phyloP scores from a whole-genome alignment of 2,888 invertebrate genomes.

The Meloe dianella region DNA sequence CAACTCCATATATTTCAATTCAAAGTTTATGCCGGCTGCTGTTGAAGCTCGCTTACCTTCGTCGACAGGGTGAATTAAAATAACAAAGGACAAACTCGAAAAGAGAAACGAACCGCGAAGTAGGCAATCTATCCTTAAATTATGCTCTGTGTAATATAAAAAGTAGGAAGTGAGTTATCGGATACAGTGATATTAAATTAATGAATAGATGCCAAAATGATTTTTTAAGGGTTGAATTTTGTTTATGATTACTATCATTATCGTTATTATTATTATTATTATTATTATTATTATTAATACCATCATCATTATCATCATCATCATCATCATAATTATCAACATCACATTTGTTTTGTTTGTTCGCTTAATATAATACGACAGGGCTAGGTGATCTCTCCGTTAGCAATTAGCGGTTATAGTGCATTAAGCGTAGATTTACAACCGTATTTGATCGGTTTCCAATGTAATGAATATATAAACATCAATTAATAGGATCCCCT shows the following conservation, averaged over 20 bases:
- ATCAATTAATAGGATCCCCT: conserved; percentile 42
- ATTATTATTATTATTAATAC: neutral
- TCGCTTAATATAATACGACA: neutral
- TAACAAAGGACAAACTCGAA: conserved; percentile 39
- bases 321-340: neutral
- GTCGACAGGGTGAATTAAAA: conserved; percentile 38
- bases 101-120: conserved; percentile 52
- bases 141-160: conserved; percentile 32
- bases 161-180: neutral
- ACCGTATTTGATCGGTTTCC: conserved; percentile 32
- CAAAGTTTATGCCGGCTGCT: conserved; percentile 23
- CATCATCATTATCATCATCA: neutral
- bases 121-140: conserved; percentile 49
- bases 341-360: conserved; percentile 1
- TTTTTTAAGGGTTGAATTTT: neutral
- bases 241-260: neutral
- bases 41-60: conserved; percentile 33
- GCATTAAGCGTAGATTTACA: conserved; percentile 39
- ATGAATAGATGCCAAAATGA: neutral
- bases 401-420: conserved; percentile 43
- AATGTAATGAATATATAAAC: conserved; percentile 47
- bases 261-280: neutral
- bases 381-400: conserved; percentile 26
- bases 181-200: neutral
- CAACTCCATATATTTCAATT: conserved; percentile 34